Percentiles rank a stretch among this genome's conserved stretches.
Evolutionary conservation across 2,797 vertebrate species (phyloP).

Genomic region (Sebastes minor): DNA sequence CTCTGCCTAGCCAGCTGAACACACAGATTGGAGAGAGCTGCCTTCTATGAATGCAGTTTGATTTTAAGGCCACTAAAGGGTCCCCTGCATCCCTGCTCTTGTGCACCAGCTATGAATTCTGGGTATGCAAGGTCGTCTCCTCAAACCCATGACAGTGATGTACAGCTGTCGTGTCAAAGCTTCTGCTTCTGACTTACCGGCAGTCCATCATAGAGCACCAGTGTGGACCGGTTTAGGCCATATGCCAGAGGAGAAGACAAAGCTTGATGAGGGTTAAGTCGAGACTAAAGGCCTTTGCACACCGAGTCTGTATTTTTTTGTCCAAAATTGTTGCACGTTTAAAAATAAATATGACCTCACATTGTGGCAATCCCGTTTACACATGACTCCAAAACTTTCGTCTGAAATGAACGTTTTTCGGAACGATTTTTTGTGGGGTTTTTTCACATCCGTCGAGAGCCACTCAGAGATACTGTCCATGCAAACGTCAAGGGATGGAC

Average conservation of each 20-base stretch:
- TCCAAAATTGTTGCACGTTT: too few species aligned
- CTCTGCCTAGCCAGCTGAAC: conserved; percentile 18
- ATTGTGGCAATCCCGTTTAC: too few species aligned
- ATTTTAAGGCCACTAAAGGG: conserved; percentile 23
- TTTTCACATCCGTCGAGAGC: fast-evolving
- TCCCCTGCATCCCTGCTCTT: not conserved
- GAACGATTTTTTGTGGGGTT: too few species aligned
- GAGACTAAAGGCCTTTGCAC: not conserved
- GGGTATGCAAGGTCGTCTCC: conserved; percentile 24
- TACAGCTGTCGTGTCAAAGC: conserved; percentile 44
- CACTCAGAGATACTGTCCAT: too few species aligned
- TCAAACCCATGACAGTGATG: conserved; percentile 27
- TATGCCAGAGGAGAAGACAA: not conserved
- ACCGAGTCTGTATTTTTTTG: too few species aligned
- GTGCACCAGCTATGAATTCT: not conserved
- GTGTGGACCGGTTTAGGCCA: conserved; percentile 33
- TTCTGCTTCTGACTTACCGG: conserved; percentile 21
- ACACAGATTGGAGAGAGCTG: not conserved
- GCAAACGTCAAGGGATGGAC: too few species aligned
- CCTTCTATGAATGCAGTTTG: conserved; percentile 1
- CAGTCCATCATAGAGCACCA: not conserved
- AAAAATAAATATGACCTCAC: too few species aligned
- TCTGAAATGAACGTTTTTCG: too few species aligned
- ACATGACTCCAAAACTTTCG: too few species aligned
- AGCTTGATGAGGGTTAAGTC: not conserved